phyloP scores from a whole-genome alignment of 1,140 invertebrate species.

The Apis dorsata region DNA sequence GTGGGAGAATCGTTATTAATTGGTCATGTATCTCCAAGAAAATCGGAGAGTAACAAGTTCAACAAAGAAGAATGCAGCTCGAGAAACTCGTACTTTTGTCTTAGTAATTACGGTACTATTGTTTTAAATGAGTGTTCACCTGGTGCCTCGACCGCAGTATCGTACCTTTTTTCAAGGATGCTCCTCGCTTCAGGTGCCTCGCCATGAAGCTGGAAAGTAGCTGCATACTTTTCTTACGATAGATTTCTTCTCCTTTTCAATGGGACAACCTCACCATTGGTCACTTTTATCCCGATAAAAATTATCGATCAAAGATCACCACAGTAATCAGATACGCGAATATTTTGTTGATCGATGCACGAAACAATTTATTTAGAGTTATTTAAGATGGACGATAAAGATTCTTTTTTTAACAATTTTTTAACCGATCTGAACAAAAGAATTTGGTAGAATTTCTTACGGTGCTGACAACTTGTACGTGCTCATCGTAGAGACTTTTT shows the following conservation, averaged over 20 bases:
- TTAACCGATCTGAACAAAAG: too few relatives aligned
- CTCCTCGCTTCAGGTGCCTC: slow-evolving; percentile 68
- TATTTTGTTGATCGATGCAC: neutral
- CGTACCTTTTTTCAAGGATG: slow-evolving; percentile 74
- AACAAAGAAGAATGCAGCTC: slow-evolving; percentile 1
- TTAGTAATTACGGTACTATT: slow-evolving; percentile 42
- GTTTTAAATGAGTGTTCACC: slow-evolving; percentile 44
- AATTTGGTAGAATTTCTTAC: neutral
- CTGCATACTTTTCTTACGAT: slow-evolving; percentile 68
- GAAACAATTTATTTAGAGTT: neutral
- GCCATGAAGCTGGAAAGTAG: slow-evolving; percentile 73
- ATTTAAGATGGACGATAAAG: neutral
- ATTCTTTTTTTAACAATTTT: neutral
- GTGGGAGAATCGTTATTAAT: slow-evolving; percentile 29
- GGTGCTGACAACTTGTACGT: neutral
- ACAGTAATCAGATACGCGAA: neutral
- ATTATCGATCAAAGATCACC: slow-evolving; percentile 38
- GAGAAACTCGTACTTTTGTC: slow-evolving; percentile 2
- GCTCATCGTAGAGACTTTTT: neutral
- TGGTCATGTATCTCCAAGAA: neutral
- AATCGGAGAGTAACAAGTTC: neutral
- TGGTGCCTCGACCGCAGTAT: slow-evolving; percentile 15
- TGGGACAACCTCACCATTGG: slow-evolving; percentile 25
- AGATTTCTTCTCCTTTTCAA: slow-evolving; percentile 26
- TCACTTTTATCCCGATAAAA: slow-evolving; percentile 38